These are phyloP conservation scores for Eristalis pertinax DNA, from an alignment of 2,888 invertebrate genomes.

Conservation along the genomic window DNA sequence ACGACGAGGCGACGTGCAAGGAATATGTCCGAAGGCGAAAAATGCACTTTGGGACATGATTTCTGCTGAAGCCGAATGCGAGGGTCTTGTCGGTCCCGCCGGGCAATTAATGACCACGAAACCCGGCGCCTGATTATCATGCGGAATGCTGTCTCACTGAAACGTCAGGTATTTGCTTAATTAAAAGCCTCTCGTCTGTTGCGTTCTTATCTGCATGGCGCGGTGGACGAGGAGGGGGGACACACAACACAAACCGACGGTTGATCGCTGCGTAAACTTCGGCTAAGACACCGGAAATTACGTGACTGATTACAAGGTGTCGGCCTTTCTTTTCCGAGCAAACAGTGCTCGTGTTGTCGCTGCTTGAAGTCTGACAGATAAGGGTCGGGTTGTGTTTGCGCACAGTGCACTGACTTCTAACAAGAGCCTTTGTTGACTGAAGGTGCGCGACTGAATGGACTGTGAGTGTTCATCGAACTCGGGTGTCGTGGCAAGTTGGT, in stretches of 20 bases:
- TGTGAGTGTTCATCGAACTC: not conserved
- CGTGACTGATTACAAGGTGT: constrained; percentile 25
- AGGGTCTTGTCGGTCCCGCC: not conserved
- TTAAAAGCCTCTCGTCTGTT: constrained; percentile 7
- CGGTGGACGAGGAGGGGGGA: not conserved
- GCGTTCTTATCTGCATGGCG: constrained; percentile 4
- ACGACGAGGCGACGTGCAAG: constrained; percentile 45
- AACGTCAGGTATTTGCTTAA: constrained; percentile 2
- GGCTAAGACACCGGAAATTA: constrained; percentile 31
- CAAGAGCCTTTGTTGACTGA: not conserved
- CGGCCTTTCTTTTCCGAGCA: not conserved
- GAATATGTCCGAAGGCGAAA: constrained; percentile 70
- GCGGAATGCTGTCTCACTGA: constrained; percentile 26
- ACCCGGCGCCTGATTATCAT: constrained; percentile 67
- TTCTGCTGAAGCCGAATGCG: constrained; percentile 35
- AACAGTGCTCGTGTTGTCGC: constrained; percentile 12
- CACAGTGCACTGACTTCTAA: constrained; percentile 45
- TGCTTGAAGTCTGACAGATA: constrained; percentile 40
- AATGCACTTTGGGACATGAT: constrained; percentile 66
- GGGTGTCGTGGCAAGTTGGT: not conserved
- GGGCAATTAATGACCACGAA: constrained; percentile 52
- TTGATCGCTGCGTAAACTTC: constrained; percentile 34
- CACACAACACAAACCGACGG: not conserved
- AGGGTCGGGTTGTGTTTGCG: constrained; percentile 18
- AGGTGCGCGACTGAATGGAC: not conserved